Conservation (phyloP, 2,888 invertebrate genomes). For the Smittia sp. region DNA sequence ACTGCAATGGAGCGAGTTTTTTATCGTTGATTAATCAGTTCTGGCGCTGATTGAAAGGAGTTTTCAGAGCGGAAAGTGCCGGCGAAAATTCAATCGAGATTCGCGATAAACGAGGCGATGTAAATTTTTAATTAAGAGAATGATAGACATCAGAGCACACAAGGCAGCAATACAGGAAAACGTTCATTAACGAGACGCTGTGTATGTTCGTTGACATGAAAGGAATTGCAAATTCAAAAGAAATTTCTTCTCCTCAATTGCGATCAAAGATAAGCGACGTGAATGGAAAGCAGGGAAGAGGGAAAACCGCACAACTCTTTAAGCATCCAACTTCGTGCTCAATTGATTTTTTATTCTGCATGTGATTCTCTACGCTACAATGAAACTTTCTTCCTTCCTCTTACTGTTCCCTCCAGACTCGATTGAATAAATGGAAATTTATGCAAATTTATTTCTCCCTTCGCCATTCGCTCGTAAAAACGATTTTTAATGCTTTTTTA, state of each 20-base stretch:
- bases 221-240: not conserved
- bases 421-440: slow-evolving; percentile 30
- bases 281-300: not conserved
- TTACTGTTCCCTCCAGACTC: not conserved
- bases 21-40: not conserved
- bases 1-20: slow-evolving; percentile 50
- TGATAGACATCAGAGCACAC: slow-evolving; percentile 33
- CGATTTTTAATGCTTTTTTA: slow-evolving; percentile 1
- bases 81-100: slow-evolving; percentile 13
- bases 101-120: not conserved
- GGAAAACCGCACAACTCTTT: slow-evolving; percentile 11
- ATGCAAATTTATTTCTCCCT: slow-evolving; percentile 32
- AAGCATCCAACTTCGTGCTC: slow-evolving; percentile 40
- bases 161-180: not conserved
- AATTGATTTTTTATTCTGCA: slow-evolving; percentile 29
- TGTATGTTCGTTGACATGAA: not conserved
- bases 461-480: not conserved
- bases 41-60: not conserved
- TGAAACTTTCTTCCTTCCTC: slow-evolving; percentile 28
- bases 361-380: not conserved
- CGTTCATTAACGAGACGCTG: not conserved
- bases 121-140: slow-evolving; percentile 29
- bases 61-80: not conserved
- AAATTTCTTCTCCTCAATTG: not conserved
- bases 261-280: slow-evolving; percentile 15